Base-by-base conservation (phyloP, 1,140 invertebrate genomes). In the Drosophila sp. region DNA sequence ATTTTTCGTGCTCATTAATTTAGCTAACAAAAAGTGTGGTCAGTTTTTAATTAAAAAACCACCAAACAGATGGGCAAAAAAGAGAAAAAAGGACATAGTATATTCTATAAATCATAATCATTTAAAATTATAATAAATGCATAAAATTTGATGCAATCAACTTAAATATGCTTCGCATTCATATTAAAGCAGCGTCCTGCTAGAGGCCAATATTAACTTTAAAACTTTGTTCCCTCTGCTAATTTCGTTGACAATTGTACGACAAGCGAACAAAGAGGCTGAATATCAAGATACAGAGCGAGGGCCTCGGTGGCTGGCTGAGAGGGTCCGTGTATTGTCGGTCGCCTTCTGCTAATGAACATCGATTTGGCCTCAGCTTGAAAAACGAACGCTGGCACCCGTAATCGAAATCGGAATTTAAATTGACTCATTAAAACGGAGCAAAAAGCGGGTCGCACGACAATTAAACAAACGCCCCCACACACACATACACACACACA, bases 371-470 rank as follows among this genome's bases (percentile, higher is more conserved):
- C 72, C 83, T 70, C 58, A 87, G 61, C 76, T 76, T 67, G 72
- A 64, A 68, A 67, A 72, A 71, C 69, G 79, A 66, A 66, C 64
- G 72, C 60, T 65, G 70, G 67, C 40, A 8, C 56, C 79, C 80
- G 80, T 79, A 87, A 89, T 87, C 84, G 80, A 87, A 89, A 87
- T 87, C 84, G 80, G 83, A 87, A 87, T 87, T 87, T 87, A 87
- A 87, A 87, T 87, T 87, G 83, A 87, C 83, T 87, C 83, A 87
- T 87, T 87, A 87, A 87, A 87, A 89, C 70, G 76, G 58, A 82
- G 76, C 79, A 87, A 87, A 86, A 86, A 86, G 83, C 79, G 83
- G 79, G 83, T 79, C 83, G 84, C 83, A 72, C 76, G 84, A 87
- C 83, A 87, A 87, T 87, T 89, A 87, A 89, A 84, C 83, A 87